Base-by-base conservation (phyloP, 1,140 invertebrate species). In the Neomicropteryx cornuta region DNA sequence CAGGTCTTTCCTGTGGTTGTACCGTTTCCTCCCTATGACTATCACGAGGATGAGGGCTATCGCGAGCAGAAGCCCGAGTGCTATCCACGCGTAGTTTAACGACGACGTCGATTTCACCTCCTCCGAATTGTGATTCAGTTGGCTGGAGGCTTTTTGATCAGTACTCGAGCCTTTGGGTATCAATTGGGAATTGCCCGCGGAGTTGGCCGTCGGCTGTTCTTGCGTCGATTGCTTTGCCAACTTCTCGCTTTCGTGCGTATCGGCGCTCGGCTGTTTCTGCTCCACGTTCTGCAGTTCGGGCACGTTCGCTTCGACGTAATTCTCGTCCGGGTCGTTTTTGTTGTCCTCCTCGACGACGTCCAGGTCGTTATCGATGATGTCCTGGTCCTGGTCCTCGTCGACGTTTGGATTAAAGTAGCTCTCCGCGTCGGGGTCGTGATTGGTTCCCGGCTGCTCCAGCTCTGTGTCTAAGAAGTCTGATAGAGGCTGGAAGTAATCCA, bases 401-500 rank as follows among this genome's bases (percentile, higher is more conserved):
- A 14, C 5, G 8, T 6, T 32, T 16, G 30, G 6, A 14, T 11
- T 32, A 32, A 6, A 16, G 6, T 32, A 16, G 14, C 17, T 32
- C 6, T 17, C n/a, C 27, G 23, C 8, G 2, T 42, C 34, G n/a
- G 17, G 11, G 18, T 20, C 27, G 24, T 39, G 4, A 14, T 10
- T 18, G 11, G 40, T 59, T 14, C 23, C 42, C 36, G 49, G 45
- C 23, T 51, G 27, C 13, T 45, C 19, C 1, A 56, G 51, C 10
- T 54, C 69, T 6, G 36, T 39, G 11, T 49, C 36, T 13, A 66
- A 44, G 39, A 59, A 66, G 5, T 52, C 43, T 36, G 51, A 43
- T 14, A 62, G 44, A 1, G 60, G 59, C 37, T 52, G 40, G 39
- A 55, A 66, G 40, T 60, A 63, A 18, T 56, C 46, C 11, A 60